A percentile compares a stretch with the other conserved stretches of the same genome.
These are phyloP conservation scores for Anisognathus igniventris DNA, from an alignment of 2,797 vertebrate genomes.

Conservation along the genomic window DNA sequence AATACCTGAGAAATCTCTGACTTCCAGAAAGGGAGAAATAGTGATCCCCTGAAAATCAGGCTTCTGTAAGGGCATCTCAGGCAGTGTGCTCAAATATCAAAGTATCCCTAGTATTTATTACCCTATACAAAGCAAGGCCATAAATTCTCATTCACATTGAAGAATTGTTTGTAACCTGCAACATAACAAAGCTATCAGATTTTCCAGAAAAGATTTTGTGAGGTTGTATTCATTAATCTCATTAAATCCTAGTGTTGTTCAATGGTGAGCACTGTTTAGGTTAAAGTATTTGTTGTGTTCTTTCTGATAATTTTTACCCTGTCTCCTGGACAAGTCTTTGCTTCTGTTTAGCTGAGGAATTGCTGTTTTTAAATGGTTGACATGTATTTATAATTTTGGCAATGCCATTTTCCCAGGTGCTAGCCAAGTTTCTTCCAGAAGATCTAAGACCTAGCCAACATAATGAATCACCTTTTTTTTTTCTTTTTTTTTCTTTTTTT, in stretches of 20 bases:
- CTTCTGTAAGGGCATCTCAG: neutral
- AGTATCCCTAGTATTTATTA: constrained; percentile 5
- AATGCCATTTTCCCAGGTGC: neutral
- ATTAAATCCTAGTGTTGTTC: neutral
- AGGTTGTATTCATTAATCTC: neutral
- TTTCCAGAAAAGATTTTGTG: neutral
- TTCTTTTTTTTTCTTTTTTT: rapidly evolving
- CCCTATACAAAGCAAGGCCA: neutral
- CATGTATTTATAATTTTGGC: neutral
- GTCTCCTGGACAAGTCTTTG: neutral
- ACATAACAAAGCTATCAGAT: neutral
- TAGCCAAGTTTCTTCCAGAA: neutral
- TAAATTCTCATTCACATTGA: neutral
- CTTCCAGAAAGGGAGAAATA: neutral
- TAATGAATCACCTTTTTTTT: neutral
- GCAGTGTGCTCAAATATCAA: constrained; percentile 6
- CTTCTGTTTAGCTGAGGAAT: neutral
- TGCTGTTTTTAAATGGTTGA: neutral
- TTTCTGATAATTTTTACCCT: neutral
- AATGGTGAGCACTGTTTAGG: neutral
- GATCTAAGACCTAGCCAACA: neutral
- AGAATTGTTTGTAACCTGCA: neutral
- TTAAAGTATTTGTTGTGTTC: neutral
- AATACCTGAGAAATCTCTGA: neutral
- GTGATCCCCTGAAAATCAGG: neutral